phyloP scores from a whole-genome alignment of 1,140 invertebrate genomes.

The Eurosta solidaginis region DNA sequence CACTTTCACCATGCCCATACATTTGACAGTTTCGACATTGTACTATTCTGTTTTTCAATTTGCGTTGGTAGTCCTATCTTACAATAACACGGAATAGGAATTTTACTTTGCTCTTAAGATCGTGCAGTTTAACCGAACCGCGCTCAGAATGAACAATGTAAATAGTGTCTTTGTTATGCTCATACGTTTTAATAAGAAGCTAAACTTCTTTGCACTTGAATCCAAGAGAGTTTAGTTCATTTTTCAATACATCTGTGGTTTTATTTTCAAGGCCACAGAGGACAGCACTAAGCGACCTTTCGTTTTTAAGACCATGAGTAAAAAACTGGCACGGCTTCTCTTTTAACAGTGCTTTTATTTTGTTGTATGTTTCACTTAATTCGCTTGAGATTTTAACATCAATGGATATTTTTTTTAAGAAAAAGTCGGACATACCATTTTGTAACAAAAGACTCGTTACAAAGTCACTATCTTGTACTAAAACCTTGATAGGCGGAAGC shows the following conservation, averaged over 20 bases:
- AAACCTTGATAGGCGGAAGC: neutral
- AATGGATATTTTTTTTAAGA: neutral
- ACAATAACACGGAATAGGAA: neutral
- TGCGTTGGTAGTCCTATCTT: conserved; percentile 24
- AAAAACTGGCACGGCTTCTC: neutral
- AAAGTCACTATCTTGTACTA: neutral
- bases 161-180: neutral
- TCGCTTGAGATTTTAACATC: conserved; percentile 2
- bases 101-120: neutral
- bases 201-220: conserved; percentile 22
- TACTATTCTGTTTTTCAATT: too few species aligned
- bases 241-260: neutral
- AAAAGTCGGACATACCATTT: neutral
- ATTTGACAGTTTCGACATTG: too few species aligned
- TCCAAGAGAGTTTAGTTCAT: neutral
- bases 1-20: too few species aligned
- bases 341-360: conserved; percentile 5
- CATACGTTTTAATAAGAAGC: neutral
- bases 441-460: neutral
- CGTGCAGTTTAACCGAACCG: neutral
- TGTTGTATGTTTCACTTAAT: neutral
- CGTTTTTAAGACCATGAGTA: neutral
- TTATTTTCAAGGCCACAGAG: neutral
- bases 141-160: conserved; percentile 27
- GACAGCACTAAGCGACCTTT: neutral